These are phyloP conservation scores for Dryomyza anilis DNA, from an alignment of 2,888 invertebrate species.

Conservation along the genomic window DNA sequence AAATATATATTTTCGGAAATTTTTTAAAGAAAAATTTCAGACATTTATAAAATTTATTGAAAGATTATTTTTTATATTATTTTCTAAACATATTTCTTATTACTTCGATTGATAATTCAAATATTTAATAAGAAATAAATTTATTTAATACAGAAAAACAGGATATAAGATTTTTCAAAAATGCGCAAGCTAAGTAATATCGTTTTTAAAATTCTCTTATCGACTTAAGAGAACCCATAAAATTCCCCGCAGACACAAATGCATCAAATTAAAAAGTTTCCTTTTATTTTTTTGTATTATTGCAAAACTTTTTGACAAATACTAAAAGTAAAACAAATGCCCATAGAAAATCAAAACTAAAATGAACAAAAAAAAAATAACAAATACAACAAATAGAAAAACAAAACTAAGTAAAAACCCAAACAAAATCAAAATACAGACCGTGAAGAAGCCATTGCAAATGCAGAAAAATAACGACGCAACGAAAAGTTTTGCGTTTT, in stretches of 20 bases:
- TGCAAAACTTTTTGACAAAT: slow-evolving; percentile 47
- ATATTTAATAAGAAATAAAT: too few species aligned
- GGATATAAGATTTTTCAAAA: too few species aligned
- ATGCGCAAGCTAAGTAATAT: too few species aligned
- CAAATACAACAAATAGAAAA: too few species aligned
- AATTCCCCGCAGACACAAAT: slow-evolving; percentile 29
- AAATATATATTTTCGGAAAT: neutral
- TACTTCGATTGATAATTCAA: too few species aligned
- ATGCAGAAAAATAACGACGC: neutral
- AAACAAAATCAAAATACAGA: neutral
- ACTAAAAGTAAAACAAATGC: slow-evolving; percentile 17
- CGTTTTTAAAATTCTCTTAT: neutral
- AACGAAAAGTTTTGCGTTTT: slow-evolving; percentile 10
- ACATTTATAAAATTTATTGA: neutral
- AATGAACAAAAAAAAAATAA: too few species aligned
- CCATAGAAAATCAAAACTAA: neutral
- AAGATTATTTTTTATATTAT: too few species aligned
- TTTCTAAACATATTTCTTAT: too few species aligned
- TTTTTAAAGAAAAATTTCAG: neutral
- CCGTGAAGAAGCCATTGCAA: too few species aligned
- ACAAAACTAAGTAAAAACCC: too few species aligned
- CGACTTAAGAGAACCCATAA: neutral
- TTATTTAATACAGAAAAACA: too few species aligned
- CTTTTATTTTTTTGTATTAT: slow-evolving; percentile 49
- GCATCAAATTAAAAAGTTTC: slow-evolving; percentile 53